These are phyloP conservation scores for Ammodramus savannarum DNA, from an alignment of 2,113 vertebrate genomes.

Conservation along the genomic window DNA sequence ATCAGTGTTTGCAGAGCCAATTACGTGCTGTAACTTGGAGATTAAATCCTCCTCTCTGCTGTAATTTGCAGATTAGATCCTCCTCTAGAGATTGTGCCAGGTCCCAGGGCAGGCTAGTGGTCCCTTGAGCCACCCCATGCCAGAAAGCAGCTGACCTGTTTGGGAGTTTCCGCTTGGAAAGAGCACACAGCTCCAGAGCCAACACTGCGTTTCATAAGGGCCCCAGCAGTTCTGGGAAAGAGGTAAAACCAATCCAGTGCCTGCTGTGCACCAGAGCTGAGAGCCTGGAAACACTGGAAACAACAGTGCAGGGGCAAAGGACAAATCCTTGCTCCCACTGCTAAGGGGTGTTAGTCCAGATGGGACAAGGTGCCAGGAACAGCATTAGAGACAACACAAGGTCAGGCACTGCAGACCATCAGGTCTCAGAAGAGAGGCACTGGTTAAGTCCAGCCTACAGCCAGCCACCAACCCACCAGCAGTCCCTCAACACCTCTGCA, in stretches of 20 bases:
- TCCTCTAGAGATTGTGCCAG: background rate
- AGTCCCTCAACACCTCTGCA: background rate
- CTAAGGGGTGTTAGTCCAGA: background rate
- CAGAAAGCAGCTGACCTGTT: background rate
- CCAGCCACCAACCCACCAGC: background rate
- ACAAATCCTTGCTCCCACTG: background rate
- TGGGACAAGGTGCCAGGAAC: background rate
- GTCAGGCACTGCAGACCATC: background rate
- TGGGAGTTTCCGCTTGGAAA: background rate
- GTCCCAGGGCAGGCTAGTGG: background rate
- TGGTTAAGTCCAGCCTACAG: background rate
- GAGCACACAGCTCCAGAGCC: background rate
- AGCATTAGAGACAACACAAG: background rate
- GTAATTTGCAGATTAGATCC: background rate
- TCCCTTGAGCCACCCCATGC: background rate
- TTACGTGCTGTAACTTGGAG: rapidly evolving
- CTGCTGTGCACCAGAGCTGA: background rate
- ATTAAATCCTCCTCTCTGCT: background rate
- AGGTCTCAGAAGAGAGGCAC: background rate
- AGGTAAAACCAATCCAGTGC: background rate
- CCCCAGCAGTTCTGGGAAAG: background rate
- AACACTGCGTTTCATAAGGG: background rate
- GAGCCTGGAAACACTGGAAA: background rate
- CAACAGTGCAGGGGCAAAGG: background rate
- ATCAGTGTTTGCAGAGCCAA: background rate